A percentile compares a stretch with the other conserved stretches of the same genome.
phyloP scores from a whole-genome alignment of 2,797 vertebrate species.

The Poecile montanus region DNA sequence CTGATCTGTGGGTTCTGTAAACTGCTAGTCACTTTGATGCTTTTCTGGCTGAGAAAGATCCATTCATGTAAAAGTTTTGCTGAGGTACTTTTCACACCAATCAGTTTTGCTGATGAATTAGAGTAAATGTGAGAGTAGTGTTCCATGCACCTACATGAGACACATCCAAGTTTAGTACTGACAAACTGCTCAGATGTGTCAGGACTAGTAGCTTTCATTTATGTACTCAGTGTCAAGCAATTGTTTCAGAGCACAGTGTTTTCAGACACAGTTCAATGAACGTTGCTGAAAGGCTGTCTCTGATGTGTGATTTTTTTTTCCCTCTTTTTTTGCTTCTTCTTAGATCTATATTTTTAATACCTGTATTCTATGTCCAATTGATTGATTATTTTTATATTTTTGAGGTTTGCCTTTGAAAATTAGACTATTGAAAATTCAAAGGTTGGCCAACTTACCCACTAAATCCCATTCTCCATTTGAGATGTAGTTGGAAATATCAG shows the following conservation, averaged over 20 bases:
- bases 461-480: conserved; percentile 94
- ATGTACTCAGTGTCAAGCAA: neutral
- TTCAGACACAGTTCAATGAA: neutral
- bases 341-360: neutral
- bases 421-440: neutral
- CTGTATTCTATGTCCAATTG: neutral
- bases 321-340: neutral
- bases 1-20: neutral
- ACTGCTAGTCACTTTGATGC: neutral
- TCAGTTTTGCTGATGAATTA: neutral
- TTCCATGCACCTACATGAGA: neutral
- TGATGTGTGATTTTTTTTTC: neutral
- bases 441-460: conserved; percentile 79
- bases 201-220: neutral
- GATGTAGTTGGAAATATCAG: conserved; percentile 90
- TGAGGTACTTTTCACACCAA: neutral
- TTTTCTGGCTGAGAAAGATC: neutral
- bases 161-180: neutral
- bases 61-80: neutral
- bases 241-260: neutral
- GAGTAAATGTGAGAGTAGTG: neutral
- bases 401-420: neutral
- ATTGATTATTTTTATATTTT: neutral
- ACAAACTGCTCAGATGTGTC: neutral
- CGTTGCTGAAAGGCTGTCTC: neutral